Conservation (phyloP, 2,113 vertebrate species). For the Emberiza fucata region DNA sequence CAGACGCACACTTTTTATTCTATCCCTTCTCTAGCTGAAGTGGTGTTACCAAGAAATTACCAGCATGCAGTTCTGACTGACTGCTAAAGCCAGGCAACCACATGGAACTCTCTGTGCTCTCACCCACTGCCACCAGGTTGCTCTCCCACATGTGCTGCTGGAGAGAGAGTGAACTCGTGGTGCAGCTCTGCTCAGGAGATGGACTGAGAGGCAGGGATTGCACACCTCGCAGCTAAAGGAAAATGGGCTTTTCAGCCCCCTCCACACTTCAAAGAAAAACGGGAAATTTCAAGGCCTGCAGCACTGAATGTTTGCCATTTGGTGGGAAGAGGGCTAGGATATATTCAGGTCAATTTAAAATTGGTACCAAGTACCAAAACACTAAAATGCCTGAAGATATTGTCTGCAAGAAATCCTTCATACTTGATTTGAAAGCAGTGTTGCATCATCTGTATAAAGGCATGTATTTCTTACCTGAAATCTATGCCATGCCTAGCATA, state of each 20-base stretch:
- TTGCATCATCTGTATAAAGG: not conserved
- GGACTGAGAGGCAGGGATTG: not conserved
- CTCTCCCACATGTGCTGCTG: not conserved
- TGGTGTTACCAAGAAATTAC: not conserved
- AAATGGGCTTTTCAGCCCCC: not conserved
- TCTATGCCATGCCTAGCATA: no score
- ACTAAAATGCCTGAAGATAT: not conserved
- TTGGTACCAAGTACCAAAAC: not conserved
- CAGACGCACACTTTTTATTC: not conserved
- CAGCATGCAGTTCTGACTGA: not conserved
- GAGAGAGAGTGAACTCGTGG: not conserved
- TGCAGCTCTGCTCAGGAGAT: not conserved
- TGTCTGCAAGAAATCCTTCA: not conserved
- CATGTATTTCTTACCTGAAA: not conserved
- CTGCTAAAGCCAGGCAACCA: not conserved
- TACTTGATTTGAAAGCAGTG: not conserved
- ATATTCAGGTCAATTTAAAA: not conserved
- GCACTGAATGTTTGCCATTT: not conserved
- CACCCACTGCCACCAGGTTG: not conserved
- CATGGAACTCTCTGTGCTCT: not conserved
- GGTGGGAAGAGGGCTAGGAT: not conserved
- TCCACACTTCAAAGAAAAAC: not conserved
- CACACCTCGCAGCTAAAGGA: not conserved
- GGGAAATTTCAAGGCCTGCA: not conserved
- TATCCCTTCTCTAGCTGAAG: not conserved